Percentiles rank a stretch among this genome's conserved stretches.
Evolutionary conservation across 1,140 invertebrate species (phyloP).

Genomic region (Epicauta chinensis): DNA sequence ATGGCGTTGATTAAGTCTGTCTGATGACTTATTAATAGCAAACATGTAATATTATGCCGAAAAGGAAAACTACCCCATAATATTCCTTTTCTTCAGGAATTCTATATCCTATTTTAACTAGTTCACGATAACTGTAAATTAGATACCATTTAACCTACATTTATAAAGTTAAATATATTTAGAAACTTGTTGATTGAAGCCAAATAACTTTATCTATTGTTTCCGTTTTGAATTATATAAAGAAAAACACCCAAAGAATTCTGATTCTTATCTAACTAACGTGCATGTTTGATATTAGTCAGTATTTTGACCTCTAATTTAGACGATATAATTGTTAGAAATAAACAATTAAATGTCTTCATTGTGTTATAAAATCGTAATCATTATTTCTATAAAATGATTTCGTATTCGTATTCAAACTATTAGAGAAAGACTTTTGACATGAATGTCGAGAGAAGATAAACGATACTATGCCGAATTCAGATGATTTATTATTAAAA

Average conservation of each 20-base stretch:
- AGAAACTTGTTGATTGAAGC: background rate
- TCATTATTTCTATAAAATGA: background rate
- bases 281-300: no score
- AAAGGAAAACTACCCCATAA: constrained; percentile 2
- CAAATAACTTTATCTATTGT: no score
- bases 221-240: no score
- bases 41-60: background rate
- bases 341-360: background rate
- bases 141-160: no score
- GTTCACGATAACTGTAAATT: no score
- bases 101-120: no score
- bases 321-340: background rate
- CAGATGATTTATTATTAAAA: constrained; percentile 11
- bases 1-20: constrained; percentile 2
- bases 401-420: constrained; percentile 4
- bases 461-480: constrained; percentile 13
- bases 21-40: constrained; percentile 10
- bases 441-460: constrained; percentile 13
- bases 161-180: background rate
- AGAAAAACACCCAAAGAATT: no score
- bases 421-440: constrained; percentile 8
- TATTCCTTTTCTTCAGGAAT: background rate
- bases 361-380: background rate
- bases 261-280: no score
- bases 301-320: no score